phyloP scores from a whole-genome alignment of 2,888 invertebrate genomes.

The Lydus trimaculatus region DNA sequence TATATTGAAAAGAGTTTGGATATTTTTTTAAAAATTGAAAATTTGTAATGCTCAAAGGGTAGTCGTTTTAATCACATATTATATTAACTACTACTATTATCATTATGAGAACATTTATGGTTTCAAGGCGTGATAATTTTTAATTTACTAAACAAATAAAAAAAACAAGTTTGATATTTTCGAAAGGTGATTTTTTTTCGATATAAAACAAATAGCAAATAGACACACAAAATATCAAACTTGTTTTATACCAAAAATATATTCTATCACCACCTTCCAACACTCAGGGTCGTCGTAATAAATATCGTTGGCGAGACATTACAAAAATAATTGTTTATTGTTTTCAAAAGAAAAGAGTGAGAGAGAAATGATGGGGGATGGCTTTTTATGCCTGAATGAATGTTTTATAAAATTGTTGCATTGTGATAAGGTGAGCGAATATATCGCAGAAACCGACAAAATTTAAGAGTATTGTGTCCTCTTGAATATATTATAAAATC shows the following conservation, averaged over 20 bases:
- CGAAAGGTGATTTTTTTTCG: not conserved
- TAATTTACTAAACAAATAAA: not conserved
- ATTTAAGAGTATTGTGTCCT: conserved; percentile 48
- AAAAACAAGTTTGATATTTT: not conserved
- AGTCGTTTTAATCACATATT: conserved; percentile 30
- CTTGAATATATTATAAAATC: conserved; percentile 17
- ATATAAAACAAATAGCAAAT: not conserved
- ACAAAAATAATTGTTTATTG: conserved; percentile 23
- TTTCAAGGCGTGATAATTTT: not conserved
- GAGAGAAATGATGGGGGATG: not conserved
- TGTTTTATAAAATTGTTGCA: conserved; percentile 24
- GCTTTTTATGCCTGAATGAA: conserved; percentile 29
- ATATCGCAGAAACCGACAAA: conserved; percentile 18
- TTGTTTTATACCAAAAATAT: not conserved
- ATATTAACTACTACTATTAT: not conserved
- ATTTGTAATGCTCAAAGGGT: conserved; percentile 59
- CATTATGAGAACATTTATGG: not conserved
- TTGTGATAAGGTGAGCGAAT: conserved; percentile 29
- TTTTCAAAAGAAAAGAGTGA: not conserved
- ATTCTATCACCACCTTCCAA: conserved; percentile 46
- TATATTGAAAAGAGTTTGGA: conserved; percentile 57
- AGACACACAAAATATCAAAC: not conserved
- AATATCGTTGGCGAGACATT: conserved; percentile 37
- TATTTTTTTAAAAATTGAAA: conserved; percentile 54
- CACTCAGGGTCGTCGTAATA: conserved; percentile 50